phyloP scores from a whole-genome alignment of 1,140 invertebrate species.

The Drosophila kanapiae region DNA sequence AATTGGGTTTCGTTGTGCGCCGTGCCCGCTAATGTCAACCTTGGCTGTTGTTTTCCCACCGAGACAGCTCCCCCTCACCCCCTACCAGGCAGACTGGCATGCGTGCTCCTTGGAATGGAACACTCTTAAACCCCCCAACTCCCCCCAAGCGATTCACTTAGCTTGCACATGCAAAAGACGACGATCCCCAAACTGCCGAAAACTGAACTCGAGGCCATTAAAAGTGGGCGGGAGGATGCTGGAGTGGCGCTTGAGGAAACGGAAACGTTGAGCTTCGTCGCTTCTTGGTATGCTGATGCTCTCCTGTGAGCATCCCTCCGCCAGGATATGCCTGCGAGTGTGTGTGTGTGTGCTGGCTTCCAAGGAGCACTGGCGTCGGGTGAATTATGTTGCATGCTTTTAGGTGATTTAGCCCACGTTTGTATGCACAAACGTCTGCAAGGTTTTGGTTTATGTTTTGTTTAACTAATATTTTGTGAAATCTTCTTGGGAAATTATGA shows the following conservation, averaged over 20 bases:
- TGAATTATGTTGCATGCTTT: conserved; percentile 84
- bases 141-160: conserved; percentile 73
- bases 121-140: neutral
- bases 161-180: conserved; percentile 78
- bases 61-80: neutral
- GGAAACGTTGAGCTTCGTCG: conserved; percentile 82
- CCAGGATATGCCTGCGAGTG: conserved; percentile 2
- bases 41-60: conserved; percentile 39
- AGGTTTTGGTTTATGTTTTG: conserved; percentile 81
- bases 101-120: conserved; percentile 37
- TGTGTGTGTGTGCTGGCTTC: conserved; percentile 28
- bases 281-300: conserved; percentile 68
- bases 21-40: conserved; percentile 79
- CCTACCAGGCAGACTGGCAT: conserved; percentile 34
- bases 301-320: conserved; percentile 18
- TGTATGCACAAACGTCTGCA: conserved; percentile 82
- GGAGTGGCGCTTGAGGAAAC: conserved; percentile 78
- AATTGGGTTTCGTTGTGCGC: conserved; percentile 82
- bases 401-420: conserved; percentile 80
- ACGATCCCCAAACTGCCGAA: conserved; percentile 35
- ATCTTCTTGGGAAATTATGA: conserved; percentile 77
- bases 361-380: conserved; percentile 65
- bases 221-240: conserved; percentile 58
- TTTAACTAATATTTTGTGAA: conserved; percentile 82
- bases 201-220: conserved; percentile 63